Conservation (phyloP, 2,113 vertebrate species). For the Callocephalon fimbriatum region DNA sequence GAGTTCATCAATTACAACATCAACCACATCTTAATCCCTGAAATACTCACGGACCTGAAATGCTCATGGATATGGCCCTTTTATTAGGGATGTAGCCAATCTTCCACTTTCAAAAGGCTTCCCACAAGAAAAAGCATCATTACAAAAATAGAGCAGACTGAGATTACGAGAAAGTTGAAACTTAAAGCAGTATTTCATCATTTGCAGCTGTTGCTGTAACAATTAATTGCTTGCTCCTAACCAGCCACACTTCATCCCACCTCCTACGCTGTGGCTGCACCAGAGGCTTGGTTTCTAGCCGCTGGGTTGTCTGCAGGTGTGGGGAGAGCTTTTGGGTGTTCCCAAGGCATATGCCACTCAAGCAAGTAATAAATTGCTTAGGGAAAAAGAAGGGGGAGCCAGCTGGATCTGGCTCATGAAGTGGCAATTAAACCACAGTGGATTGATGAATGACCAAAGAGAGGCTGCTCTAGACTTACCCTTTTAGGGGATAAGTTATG, state of each 20-base stretch:
- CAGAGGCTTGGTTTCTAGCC: not conserved
- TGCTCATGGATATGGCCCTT: accelerated
- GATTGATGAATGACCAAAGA: not conserved
- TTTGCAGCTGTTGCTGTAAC: not conserved
- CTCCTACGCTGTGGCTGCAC: not conserved
- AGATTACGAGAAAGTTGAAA: not conserved
- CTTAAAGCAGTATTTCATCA: not conserved
- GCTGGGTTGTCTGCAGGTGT: not conserved
- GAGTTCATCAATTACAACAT: not conserved
- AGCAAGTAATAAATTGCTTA: not conserved
- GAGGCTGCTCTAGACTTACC: not conserved
- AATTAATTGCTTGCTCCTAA: not conserved
- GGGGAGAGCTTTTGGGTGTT: not conserved
- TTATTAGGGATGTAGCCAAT: not conserved
- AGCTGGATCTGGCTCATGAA: not conserved
- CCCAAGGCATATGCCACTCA: not conserved
- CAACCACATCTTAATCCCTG: not conserved
- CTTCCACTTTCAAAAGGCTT: not conserved
- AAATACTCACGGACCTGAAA: not conserved
- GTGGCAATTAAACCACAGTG: not conserved
- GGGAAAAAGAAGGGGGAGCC: not conserved
- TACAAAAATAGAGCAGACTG: not conserved
- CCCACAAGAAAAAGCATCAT: not conserved
- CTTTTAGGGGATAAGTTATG: not conserved
- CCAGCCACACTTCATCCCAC: not conserved